A percentile compares a stretch with the other conserved stretches of the same genome.
Evolutionary conservation across 2,888 invertebrate species (phyloP).

Genomic region (Tipula vernalis): DNA sequence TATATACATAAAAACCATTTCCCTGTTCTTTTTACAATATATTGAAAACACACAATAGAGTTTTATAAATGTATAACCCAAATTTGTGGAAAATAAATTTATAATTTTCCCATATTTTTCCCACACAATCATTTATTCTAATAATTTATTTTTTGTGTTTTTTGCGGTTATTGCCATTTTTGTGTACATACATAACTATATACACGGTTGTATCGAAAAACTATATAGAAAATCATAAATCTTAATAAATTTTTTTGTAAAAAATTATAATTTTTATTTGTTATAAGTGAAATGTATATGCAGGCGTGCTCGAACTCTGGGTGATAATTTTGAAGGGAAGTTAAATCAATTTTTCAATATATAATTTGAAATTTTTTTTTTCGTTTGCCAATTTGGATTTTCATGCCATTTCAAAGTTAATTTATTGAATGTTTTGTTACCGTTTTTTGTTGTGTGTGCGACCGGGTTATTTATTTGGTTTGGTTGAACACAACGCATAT

Average conservation of each 20-base stretch:
- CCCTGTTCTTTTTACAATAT: neutral
- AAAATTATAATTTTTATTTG: neutral
- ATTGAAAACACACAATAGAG: neutral
- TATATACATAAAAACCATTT: neutral
- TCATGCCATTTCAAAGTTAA: neutral
- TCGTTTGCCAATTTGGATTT: neutral
- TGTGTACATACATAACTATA: neutral
- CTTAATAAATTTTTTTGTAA: neutral
- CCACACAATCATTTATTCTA: neutral
- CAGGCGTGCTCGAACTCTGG: neutral
- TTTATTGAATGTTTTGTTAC: neutral
- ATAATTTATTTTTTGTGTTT: neutral
- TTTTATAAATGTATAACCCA: neutral
- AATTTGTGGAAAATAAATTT: neutral
- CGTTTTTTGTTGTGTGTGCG: neutral
- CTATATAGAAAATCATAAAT: constrained; percentile 4
- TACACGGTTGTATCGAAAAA: neutral
- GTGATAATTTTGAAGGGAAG: neutral
- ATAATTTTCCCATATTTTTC: neutral
- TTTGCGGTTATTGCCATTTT: neutral
- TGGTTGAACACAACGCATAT: neutral
- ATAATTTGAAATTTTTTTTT: neutral
- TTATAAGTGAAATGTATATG: neutral
- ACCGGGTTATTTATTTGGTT: neutral
- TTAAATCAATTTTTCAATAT: neutral